phyloP scores from a whole-genome alignment of 2,797 vertebrate genomes.

The Ptychadena robeensis region DNA sequence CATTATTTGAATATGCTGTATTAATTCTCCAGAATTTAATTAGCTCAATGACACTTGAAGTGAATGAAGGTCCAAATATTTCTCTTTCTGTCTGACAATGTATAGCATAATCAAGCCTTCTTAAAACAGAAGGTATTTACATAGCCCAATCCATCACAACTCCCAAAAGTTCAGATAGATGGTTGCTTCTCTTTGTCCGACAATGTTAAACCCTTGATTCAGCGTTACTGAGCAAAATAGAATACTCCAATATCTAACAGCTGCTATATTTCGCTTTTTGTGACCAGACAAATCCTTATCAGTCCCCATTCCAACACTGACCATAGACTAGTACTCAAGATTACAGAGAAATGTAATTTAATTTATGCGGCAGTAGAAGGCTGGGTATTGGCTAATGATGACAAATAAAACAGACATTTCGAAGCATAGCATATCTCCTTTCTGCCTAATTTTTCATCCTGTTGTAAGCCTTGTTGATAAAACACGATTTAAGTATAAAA shows the following conservation, averaged over 20 bases:
- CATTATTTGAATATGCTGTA: too few species aligned
- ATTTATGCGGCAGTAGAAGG: not conserved
- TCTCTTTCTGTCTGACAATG: not conserved
- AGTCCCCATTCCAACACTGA: not conserved
- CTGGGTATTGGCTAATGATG: conserved; percentile 22
- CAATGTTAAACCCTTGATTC: not conserved
- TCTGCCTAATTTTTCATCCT: conserved; percentile 52
- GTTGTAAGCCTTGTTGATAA: conserved; percentile 59
- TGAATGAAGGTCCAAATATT: not conserved
- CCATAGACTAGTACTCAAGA: not conserved
- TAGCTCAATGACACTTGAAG: too few species aligned
- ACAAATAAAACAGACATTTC: conserved; percentile 34
- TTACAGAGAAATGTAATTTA: not conserved
- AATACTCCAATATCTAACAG: not conserved
- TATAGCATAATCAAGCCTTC: too few species aligned
- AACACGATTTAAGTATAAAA: conserved; percentile 52
- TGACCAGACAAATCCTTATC: not conserved
- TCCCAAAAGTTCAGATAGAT: too few species aligned
- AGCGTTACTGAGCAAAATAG: not conserved
- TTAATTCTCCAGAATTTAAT: too few species aligned
- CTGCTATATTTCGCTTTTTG: not conserved
- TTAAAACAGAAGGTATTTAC: too few species aligned
- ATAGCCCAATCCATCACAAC: too few species aligned
- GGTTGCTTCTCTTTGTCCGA: not conserved
- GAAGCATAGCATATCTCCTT: conserved; percentile 11